phyloP scores from a whole-genome alignment of 2,113 vertebrate species.

The Silurus glanis region DNA sequence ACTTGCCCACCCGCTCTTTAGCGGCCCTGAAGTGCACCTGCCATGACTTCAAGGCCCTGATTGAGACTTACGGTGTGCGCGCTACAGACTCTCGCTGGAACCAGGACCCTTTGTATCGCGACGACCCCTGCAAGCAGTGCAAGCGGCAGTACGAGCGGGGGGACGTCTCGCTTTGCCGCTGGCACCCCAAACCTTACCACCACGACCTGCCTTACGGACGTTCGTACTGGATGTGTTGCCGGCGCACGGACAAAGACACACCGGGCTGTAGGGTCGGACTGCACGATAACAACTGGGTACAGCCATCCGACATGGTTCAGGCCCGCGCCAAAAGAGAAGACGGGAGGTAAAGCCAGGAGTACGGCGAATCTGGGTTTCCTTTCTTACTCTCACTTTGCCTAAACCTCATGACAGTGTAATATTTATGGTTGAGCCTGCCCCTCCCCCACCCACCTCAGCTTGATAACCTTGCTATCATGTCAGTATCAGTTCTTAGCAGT shows the following conservation, averaged over 20 bases:
- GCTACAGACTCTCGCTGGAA: constrained; percentile 91
- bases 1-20: constrained; percentile 85
- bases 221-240: constrained; percentile 99
- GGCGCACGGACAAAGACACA: constrained; percentile 84
- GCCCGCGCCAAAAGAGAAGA: constrained; percentile 79
- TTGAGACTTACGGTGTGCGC: constrained; percentile 86
- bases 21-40: constrained; percentile 94
- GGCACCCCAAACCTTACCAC: constrained; percentile 99
- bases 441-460: constrained; percentile 42
- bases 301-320: constrained; percentile 75
- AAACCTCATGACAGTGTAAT: constrained; percentile 51
- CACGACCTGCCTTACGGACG: constrained; percentile 97
- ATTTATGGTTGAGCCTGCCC: constrained; percentile 52
- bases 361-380: constrained; percentile 26
- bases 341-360: constrained; percentile 76
- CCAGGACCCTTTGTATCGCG: constrained; percentile 88
- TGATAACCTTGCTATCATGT: constrained; percentile 54
- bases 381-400: constrained; percentile 44
- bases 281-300: constrained; percentile 97
- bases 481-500: constrained; percentile 56
- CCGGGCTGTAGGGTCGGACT: constrained; percentile 89
- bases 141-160: constrained; percentile 86
- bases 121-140: constrained; percentile 97
- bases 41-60: constrained; percentile 88
- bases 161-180: constrained; percentile 93